phyloP scores from a whole-genome alignment of 2,113 vertebrate genomes.

The Psittacus erithacus region DNA sequence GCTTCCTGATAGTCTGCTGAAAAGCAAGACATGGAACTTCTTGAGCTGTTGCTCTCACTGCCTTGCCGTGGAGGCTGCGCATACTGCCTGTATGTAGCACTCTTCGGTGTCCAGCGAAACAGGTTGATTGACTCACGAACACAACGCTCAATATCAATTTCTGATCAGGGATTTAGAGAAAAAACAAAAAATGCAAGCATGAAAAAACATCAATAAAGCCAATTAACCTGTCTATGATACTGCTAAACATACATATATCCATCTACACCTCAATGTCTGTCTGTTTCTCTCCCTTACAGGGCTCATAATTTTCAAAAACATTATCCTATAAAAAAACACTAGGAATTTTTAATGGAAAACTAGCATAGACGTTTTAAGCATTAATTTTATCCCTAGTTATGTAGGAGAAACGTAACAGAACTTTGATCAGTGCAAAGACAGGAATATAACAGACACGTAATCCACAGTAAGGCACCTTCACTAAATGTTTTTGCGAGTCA shows the following conservation, averaged over 20 bases:
- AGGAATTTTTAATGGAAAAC: not conserved
- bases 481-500: not conserved
- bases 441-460: accelerated
- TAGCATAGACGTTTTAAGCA: not conserved
- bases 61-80: conserved; percentile 83
- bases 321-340: not conserved
- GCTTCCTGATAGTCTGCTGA: conserved; percentile 87
- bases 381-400: not conserved
- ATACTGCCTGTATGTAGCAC: conserved; percentile 91
- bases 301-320: not conserved
- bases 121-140: conserved; percentile 96
- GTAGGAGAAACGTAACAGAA: not conserved
- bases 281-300: not conserved
- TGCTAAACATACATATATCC: not conserved
- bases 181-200: not conserved
- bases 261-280: not conserved
- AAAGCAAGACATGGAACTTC: conserved; percentile 75
- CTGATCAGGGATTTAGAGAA: conserved; percentile 54
- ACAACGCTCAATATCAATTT: conserved; percentile 97
- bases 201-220: not conserved
- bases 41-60: conserved; percentile 53
- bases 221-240: not conserved
- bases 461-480: not conserved
- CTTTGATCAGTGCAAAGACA: not conserved
- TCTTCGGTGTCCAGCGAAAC: conserved; percentile 96